Percentiles rank a stretch among this genome's conserved stretches.
These are phyloP conservation scores for Balearica regulorum DNA, from an alignment of 2,797 vertebrate genomes.

Conservation along the genomic window DNA sequence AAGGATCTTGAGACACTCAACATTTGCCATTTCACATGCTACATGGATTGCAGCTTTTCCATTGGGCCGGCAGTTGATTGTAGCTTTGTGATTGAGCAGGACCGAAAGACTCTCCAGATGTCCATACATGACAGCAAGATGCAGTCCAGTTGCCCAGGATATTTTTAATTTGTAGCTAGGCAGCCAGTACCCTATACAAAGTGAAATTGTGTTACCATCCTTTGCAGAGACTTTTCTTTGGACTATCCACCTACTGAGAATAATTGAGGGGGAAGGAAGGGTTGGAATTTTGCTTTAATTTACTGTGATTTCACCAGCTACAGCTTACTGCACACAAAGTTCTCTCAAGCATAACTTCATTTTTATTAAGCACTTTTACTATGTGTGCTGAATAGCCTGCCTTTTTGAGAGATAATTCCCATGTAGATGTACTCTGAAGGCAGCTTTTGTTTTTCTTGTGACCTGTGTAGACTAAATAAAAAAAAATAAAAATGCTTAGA, in stretches of 20 bases:
- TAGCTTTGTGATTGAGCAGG: constrained; percentile 86
- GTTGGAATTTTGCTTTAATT: not conserved
- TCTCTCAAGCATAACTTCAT: not conserved
- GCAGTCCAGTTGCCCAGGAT: constrained; percentile 93
- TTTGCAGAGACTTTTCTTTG: not conserved
- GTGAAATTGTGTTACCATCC: not conserved
- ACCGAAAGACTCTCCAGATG: constrained; percentile 84
- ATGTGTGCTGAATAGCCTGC: not conserved
- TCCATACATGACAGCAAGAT: constrained; percentile 89
- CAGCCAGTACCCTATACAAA: constrained; percentile 88
- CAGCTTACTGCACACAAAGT: not conserved
- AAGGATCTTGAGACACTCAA: constrained; percentile 84
- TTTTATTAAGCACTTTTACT: not conserved
- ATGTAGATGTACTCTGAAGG: not conserved
- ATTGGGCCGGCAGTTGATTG: constrained; percentile 88
- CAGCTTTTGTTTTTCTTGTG: not conserved
- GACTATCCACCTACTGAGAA: not conserved
- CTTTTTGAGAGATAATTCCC: not conserved
- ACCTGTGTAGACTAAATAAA: not conserved
- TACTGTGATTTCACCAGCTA: not conserved
- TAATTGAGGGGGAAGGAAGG: not conserved
- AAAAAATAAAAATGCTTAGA: not conserved
- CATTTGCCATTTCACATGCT: constrained; percentile 84
- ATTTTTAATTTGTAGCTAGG: constrained; percentile 91
- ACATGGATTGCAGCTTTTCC: constrained; percentile 95